Evolutionary conservation across 2,797 vertebrate species (phyloP).

Genomic region (Acropternis orthonyx): DNA sequence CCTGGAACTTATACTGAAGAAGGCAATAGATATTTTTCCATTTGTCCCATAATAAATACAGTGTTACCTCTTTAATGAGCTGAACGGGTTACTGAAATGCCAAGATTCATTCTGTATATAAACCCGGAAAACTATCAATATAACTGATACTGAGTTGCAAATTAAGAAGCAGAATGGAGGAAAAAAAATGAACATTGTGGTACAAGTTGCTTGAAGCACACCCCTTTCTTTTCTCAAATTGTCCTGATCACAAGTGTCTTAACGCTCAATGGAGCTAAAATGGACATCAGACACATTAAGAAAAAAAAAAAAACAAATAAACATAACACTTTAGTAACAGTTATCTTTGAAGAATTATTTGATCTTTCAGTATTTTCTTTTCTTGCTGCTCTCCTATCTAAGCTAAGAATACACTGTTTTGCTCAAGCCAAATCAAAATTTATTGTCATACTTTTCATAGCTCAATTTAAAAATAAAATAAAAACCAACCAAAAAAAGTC

Average conservation of each 20-base stretch:
- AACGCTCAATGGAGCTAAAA: not conserved
- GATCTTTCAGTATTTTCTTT: not conserved
- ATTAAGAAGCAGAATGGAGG: not conserved
- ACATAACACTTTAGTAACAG: not conserved
- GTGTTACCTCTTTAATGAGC: not conserved
- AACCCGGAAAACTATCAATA: not conserved
- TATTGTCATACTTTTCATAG: not conserved
- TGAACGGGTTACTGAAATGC: not conserved
- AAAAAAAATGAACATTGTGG: not conserved
- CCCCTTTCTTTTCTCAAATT: not conserved
- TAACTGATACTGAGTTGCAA: not conserved
- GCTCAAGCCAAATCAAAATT: not conserved
- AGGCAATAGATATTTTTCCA: not conserved
- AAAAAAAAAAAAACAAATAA: not conserved
- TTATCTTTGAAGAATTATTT: not conserved
- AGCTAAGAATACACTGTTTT: not conserved
- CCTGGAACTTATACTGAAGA: not conserved
- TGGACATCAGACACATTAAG: not conserved
- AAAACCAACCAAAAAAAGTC: not conserved
- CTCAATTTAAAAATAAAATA: not conserved
- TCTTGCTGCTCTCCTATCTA: not conserved
- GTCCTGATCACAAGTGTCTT: not conserved
- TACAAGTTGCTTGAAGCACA: not conserved
- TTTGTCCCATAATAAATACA: not conserved
- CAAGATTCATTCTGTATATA: not conserved